Conservation (phyloP, 2,888 invertebrate genomes). For the Apodemia mormo region DNA sequence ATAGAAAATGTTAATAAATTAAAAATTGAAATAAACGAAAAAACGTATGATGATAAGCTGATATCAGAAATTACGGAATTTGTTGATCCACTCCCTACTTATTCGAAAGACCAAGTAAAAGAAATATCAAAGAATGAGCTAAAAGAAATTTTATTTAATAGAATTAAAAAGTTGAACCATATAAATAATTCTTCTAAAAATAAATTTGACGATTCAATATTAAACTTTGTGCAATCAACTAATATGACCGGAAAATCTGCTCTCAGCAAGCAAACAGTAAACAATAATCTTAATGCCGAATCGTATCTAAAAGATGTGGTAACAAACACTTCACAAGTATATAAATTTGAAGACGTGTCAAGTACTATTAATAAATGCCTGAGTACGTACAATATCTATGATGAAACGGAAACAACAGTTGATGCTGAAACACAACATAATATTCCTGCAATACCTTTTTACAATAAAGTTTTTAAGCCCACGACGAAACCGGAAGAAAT, state of each 20-base stretch:
- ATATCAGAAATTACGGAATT: conserved; percentile 46
- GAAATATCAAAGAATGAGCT: conserved; percentile 43
- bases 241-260: not conserved
- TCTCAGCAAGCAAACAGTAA: not conserved
- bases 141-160: conserved; percentile 45
- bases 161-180: conserved; percentile 40
- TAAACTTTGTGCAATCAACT: not conserved
- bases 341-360: not conserved
- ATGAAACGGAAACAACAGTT: not conserved
- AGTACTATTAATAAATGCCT: not conserved
- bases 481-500: not conserved
- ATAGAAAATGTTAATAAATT: conserved; percentile 46
- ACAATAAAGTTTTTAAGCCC: not conserved
- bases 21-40: conserved; percentile 30
- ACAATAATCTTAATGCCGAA: not conserved
- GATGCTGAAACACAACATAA: conserved; percentile 20
- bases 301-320: not conserved
- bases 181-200: not conserved
- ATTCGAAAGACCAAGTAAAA: not conserved
- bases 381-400: not conserved
- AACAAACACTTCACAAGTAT: not conserved
- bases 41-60: conserved; percentile 42
- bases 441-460: not conserved
- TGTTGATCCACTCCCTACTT: conserved; percentile 43
- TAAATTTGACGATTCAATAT: not conserved